Conservation (phyloP, 2,113 vertebrate genomes). For the Tautogolabrus adspersus region DNA sequence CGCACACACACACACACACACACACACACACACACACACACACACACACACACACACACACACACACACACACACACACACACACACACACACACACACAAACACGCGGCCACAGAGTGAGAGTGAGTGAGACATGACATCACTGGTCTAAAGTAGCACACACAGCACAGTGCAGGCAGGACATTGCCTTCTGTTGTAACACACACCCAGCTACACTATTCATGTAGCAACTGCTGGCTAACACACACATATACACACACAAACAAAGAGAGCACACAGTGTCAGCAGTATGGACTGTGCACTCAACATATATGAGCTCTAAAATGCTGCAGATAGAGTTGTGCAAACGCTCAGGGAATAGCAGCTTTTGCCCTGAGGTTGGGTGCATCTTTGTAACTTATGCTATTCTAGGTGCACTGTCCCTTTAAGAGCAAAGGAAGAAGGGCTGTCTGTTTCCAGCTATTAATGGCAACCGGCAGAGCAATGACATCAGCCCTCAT, state of each 20-base stretch:
- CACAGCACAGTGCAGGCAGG: constrained; percentile 67
- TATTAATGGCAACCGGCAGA: constrained; percentile 83
- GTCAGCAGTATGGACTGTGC: constrained; percentile 23
- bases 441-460: constrained; percentile 80
- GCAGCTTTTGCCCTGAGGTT: constrained; percentile 1
- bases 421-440: constrained; percentile 80
- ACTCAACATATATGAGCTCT: constrained; percentile 11
- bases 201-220: constrained; percentile 60
- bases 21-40: constrained; percentile 23
- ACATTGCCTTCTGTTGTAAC: constrained; percentile 61
- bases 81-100: constrained; percentile 21
- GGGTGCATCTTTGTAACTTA: constrained; percentile 33
- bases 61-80: constrained; percentile 19
- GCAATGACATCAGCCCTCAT: constrained; percentile 83
- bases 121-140: constrained; percentile 82
- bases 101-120: constrained; percentile 62
- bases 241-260: constrained; percentile 39
- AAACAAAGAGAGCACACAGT: constrained; percentile 22
- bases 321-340: constrained; percentile 11
- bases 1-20: constrained; percentile 16
- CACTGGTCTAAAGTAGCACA: constrained; percentile 74
- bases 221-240: constrained; percentile 39
- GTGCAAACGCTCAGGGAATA: constrained; percentile 1
- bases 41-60: too few species aligned
- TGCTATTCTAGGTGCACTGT: constrained; percentile 61